Evolutionary conservation across 2,888 invertebrate genomes (phyloP).

Genomic region (Syrista parreyssii): DNA sequence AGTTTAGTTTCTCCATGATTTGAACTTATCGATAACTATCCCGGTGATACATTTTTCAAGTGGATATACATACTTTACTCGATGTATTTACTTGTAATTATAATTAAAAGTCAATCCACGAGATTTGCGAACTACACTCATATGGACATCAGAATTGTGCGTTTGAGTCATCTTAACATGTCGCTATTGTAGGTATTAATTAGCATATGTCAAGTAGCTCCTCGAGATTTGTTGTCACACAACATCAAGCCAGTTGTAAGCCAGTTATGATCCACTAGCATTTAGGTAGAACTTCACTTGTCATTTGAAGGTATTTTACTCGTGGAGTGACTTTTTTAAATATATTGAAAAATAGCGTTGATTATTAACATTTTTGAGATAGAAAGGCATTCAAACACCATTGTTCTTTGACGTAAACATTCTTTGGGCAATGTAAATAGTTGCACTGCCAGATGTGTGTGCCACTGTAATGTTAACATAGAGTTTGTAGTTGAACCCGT

Average conservation of each 20-base stretch:
- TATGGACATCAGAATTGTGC: not conserved
- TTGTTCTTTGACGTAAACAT: not conserved
- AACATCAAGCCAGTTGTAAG: not conserved
- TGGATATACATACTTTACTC: no score
- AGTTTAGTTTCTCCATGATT: not conserved
- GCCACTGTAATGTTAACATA: not conserved
- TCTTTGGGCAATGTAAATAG: not conserved
- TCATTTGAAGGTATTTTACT: not conserved
- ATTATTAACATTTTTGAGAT: not conserved
- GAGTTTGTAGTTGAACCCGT: not conserved
- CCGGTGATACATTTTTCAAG: no score
- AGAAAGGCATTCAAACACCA: not conserved
- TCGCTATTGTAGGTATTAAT: not conserved
- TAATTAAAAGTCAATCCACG: not conserved
- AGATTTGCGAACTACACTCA: not conserved
- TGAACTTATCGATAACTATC: no score
- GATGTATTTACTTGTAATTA: not conserved
- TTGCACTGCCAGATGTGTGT: not conserved
- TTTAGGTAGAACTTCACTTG: not conserved
- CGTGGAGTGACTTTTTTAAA: not conserved
- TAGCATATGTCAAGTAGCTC: not conserved
- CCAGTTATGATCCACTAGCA: not conserved
- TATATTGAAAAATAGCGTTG: not conserved
- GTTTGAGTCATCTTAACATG: not conserved
- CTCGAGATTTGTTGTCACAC: not conserved